These are phyloP conservation scores for Campopleginae sp. DNA, from an alignment of 2,888 invertebrate genomes.

Conservation along the genomic window DNA sequence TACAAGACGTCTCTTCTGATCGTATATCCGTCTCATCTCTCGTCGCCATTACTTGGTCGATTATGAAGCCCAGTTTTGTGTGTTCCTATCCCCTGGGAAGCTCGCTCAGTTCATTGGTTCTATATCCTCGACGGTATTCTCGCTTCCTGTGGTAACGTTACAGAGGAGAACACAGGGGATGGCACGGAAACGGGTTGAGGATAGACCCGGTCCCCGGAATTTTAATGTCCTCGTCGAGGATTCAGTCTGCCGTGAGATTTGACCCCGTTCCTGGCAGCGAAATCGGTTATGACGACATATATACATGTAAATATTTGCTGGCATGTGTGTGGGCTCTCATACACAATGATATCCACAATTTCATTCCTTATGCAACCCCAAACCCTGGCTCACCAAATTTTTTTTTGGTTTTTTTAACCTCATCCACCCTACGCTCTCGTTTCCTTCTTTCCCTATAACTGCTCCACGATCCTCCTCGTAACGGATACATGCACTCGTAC, in stretches of 20 bases:
- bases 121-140: conserved; percentile 58
- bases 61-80: conserved; percentile 34
- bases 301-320: not conserved
- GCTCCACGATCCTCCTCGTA: not conserved
- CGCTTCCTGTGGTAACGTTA: conserved; percentile 54
- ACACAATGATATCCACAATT: conserved; percentile 41
- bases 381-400: conserved; percentile 50
- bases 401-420: conserved; percentile 20
- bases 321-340: not conserved
- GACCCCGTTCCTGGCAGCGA: conserved; percentile 60
- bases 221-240: conserved; percentile 66
- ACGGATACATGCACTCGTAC: conserved; percentile 22
- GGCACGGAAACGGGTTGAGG: conserved; percentile 48
- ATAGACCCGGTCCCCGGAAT: conserved; percentile 61
- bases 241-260: conserved; percentile 66
- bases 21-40: not conserved
- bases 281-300: conserved; percentile 50
- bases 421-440: conserved; percentile 14
- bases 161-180: conserved; percentile 28
- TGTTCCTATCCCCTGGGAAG: not conserved
- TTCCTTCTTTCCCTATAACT: conserved; percentile 17
- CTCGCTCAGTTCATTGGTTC: conserved; percentile 59
- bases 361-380: conserved; percentile 43
- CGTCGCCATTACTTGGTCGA: conserved; percentile 16
- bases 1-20: not conserved